Percentiles rank a stretch among this genome's conserved stretches.
phyloP scores from a whole-genome alignment of 2,888 invertebrate species.

The Platycheirus rosarum region DNA sequence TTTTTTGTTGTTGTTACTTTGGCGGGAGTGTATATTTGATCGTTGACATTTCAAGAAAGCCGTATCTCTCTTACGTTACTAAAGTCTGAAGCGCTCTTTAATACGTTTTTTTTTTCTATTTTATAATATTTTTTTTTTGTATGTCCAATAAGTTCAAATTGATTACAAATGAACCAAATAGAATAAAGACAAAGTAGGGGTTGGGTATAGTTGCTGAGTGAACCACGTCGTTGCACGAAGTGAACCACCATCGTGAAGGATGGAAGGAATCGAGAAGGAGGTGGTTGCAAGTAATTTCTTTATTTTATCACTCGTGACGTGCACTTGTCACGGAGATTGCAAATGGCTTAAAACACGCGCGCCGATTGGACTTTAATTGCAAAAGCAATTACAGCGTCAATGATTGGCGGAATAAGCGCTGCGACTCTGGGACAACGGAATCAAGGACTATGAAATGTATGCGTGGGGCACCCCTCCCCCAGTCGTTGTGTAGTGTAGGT shows the following conservation, averaged over 20 bases:
- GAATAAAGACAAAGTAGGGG: slow-evolving; percentile 7
- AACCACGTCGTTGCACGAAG: background rate
- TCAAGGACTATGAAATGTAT: slow-evolving; percentile 1
- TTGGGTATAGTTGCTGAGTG: slow-evolving; percentile 1
- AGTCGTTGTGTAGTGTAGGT: background rate
- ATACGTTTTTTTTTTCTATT: background rate
- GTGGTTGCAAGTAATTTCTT: slow-evolving; percentile 40
- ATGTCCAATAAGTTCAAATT: slow-evolving; percentile 70
- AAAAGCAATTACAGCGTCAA: slow-evolving; percentile 65
- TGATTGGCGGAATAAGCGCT: slow-evolving; percentile 63
- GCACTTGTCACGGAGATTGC: slow-evolving; percentile 68
- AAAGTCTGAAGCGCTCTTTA: slow-evolving; percentile 8
- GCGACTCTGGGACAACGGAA: slow-evolving; percentile 24
- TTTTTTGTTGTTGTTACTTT: slow-evolving; percentile 23
- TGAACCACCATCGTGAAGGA: no score
- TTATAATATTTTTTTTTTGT: background rate
- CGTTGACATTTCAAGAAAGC: slow-evolving; percentile 42
- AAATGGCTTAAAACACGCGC: slow-evolving; percentile 70
- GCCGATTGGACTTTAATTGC: slow-evolving; percentile 70
- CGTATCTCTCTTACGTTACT: slow-evolving; percentile 21
- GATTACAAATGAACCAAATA: slow-evolving; percentile 70
- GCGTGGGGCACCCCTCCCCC: no score
- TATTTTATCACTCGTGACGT: slow-evolving; percentile 44
- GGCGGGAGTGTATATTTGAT: slow-evolving; percentile 51
- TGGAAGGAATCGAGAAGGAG: background rate